phyloP scores from a whole-genome alignment of 2,797 vertebrate species.

The Sarcoramphus papa region DNA sequence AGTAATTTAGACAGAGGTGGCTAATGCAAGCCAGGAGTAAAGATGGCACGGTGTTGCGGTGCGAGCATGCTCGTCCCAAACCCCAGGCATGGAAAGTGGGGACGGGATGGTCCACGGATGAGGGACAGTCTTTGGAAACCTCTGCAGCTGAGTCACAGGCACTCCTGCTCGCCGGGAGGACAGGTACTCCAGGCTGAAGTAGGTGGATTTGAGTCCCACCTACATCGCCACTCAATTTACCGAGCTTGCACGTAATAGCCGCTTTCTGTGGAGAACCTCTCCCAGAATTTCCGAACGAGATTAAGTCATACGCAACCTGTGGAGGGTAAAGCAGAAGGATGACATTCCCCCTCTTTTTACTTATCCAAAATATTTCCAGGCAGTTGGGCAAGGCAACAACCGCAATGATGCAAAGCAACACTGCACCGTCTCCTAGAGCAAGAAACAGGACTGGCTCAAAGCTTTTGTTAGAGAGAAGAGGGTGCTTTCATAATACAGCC shows the following conservation, averaged over 20 bases:
- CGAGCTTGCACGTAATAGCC: accelerated
- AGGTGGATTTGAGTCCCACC: neutral
- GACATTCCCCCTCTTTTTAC: neutral
- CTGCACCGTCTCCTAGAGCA: neutral
- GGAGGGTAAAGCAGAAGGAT: neutral
- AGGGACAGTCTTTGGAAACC: neutral
- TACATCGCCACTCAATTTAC: accelerated
- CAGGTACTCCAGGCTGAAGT: neutral
- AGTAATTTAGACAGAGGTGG: neutral
- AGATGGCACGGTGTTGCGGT: neutral
- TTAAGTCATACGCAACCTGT: neutral
- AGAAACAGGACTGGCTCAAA: neutral
- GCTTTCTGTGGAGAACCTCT: neutral
- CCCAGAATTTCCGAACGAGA: neutral
- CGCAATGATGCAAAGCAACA: neutral
- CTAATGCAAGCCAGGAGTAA: neutral
- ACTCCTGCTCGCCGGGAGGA: neutral
- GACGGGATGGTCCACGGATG: neutral
- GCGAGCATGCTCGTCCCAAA: accelerated
- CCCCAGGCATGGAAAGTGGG: neutral
- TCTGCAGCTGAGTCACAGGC: neutral
- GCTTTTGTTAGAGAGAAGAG: constrained; percentile 44
- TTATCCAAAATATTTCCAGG: neutral
- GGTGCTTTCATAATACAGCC: constrained; percentile 55
- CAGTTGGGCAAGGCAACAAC: neutral